Percentiles rank a stretch among this genome's conserved stretches.
Evolutionary conservation across 2,888 invertebrate genomes (phyloP).

Genomic region (Zygothrica quintamaculata): DNA sequence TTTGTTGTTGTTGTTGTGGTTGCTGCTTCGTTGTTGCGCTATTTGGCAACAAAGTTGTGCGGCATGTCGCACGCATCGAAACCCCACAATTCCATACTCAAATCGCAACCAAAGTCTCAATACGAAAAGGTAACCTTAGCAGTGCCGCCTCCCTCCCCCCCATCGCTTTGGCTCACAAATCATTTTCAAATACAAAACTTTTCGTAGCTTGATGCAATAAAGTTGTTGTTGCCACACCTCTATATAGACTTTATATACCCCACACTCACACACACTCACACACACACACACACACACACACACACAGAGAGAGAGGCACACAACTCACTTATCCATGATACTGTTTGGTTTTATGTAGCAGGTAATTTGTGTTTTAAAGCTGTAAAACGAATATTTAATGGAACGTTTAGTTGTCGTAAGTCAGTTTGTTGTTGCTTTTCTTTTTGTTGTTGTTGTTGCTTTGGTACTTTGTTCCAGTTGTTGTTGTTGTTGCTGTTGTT

Average conservation of each 20-base stretch:
- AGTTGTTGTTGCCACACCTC: conserved; percentile 63
- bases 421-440: conserved; percentile 25
- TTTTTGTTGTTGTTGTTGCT: conserved; percentile 18
- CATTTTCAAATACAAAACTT: conserved; percentile 75
- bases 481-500: neutral
- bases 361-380: conserved; percentile 78
- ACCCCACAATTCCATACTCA: conserved; percentile 1
- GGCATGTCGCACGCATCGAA: conserved; percentile 60
- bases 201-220: conserved; percentile 71
- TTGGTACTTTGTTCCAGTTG: conserved; percentile 13
- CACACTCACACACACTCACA: neutral
- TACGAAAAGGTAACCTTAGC: neutral
- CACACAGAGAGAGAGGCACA: neutral
- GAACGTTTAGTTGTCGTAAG: conserved; percentile 71
- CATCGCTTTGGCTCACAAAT: conserved; percentile 55
- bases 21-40: conserved; percentile 35
- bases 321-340: conserved; percentile 42
- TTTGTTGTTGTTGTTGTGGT: conserved; percentile 20
- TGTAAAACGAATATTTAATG: conserved; percentile 76
- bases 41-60: conserved; percentile 72
- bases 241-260: conserved; percentile 3
- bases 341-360: conserved; percentile 68
- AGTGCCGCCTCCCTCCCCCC: neutral
- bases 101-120: neutral
- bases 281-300: neutral